Percentiles rank a stretch among this genome's conserved stretches.
Evolutionary conservation across 2,797 vertebrate species (phyloP).

Genomic region (Hydrolagus colliei): DNA sequence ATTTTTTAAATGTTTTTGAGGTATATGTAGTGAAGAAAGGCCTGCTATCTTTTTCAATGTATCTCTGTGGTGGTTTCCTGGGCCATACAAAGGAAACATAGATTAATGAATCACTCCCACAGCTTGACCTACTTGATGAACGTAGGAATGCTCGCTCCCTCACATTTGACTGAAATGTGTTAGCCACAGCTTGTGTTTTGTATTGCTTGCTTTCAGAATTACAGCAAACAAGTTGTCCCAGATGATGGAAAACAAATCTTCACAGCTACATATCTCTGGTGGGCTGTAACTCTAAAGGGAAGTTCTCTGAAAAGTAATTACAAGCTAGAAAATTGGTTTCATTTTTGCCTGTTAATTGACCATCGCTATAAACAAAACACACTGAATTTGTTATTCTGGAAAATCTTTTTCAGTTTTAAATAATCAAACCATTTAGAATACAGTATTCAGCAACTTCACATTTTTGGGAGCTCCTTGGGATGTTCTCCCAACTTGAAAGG

Average conservation of each 20-base stretch:
- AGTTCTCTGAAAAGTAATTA: neutral
- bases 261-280: neutral
- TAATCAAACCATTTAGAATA: neutral
- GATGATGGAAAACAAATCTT: no score
- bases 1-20: neutral
- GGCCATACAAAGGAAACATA: no score
- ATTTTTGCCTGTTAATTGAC: neutral
- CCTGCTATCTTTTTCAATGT: neutral
- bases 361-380: neutral
- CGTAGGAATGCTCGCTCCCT: no score
- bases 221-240: no score
- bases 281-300: neutral
- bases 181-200: no score
- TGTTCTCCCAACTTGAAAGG: no score
- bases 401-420: conserved; percentile 5
- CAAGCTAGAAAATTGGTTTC: neutral
- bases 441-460: no score
- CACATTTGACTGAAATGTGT: no score
- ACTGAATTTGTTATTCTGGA: conserved; percentile 16
- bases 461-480: no score
- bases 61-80: neutral
- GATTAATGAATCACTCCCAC: no score
- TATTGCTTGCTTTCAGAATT: no score
- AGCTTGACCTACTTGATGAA: no score
- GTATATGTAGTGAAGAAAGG: neutral